Base-by-base conservation (phyloP, 2,113 vertebrate genomes). In the Pterophyllum scalare region DNA sequence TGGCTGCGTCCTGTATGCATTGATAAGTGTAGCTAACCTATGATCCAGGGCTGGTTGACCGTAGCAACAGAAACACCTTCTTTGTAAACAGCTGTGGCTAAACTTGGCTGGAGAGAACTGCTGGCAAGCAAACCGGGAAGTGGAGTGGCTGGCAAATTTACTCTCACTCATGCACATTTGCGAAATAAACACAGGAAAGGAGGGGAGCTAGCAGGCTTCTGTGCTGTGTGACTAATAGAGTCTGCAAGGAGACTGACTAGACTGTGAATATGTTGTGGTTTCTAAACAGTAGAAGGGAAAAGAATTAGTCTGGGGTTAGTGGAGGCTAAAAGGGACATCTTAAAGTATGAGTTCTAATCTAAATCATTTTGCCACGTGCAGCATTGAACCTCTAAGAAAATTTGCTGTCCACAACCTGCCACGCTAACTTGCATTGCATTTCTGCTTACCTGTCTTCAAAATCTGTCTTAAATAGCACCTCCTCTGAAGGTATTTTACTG, bases 241-340 rank as follows among this genome's bases (percentile, higher is more conserved):
- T 90, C 91, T 87, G 87, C 77, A 85, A 82, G 86, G 87, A 86
- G 88, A 90, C 22, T 61, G 85, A 92, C 83, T 83, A 91, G 88
- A 90, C 88, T 82, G 89, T 88, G 80, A 89, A 87, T 91, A 93
- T 91, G 91, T 85, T 91, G 90, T 75, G 85, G 88, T 90, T 90
- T 89, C 89, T 67, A 78, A 87, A 91, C 82, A 87, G 74, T 80
- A 74, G 75, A 88, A 80, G 59, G 83, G 84, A 85, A 83, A 87
- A 67, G 11, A 90, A 88, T 87, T 84, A 86, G 87, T 83, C 52
- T 49, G 87, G 75, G 82, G 81, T 40, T 61, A 77, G 19, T 59
- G 33, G 65, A 86, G 83, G 61, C 80, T 80, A 54, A 81, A 70
- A 80, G 38, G 26, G 74, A 75, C 1, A 2, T 75, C 75, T 79